Percentiles rank a stretch among this genome's conserved stretches.
Conservation (phyloP, 2,797 vertebrate species). For the Ceryle rudis region DNA sequence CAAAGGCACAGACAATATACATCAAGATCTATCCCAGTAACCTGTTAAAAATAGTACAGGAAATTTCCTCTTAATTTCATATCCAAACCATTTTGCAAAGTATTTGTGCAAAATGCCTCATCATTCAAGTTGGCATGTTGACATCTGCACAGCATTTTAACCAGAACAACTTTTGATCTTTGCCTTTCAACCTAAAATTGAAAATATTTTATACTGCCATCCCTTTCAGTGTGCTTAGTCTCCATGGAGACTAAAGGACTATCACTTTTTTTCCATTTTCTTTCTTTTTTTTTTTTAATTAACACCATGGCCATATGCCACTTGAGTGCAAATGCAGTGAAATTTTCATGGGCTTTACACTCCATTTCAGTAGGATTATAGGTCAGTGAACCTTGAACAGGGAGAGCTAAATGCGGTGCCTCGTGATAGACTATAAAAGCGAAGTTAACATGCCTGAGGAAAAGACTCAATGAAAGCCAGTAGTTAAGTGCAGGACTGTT, state of each 20-base stretch:
- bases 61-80: not conserved
- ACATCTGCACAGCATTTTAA: constrained; percentile 21
- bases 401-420: not conserved
- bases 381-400: constrained; percentile 1
- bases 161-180: constrained; percentile 50
- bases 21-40: not conserved
- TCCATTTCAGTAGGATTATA: constrained; percentile 35
- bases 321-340: not conserved
- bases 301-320: not conserved
- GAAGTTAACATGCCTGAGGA: not conserved
- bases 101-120: not conserved
- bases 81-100: not conserved
- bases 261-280: not conserved
- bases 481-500: not conserved
- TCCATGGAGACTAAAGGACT: not conserved
- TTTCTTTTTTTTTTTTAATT: not conserved
- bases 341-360: constrained; percentile 24
- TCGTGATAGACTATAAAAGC: not conserved
- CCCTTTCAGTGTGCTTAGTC: not conserved
- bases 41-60: not conserved
- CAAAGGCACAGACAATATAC: not conserved
- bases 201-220: not conserved
- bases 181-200: constrained; percentile 7
- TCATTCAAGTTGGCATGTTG: not conserved
- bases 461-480: not conserved